phyloP scores from a whole-genome alignment of 2,797 vertebrate genomes.

The Tolypeutes matacus region DNA sequence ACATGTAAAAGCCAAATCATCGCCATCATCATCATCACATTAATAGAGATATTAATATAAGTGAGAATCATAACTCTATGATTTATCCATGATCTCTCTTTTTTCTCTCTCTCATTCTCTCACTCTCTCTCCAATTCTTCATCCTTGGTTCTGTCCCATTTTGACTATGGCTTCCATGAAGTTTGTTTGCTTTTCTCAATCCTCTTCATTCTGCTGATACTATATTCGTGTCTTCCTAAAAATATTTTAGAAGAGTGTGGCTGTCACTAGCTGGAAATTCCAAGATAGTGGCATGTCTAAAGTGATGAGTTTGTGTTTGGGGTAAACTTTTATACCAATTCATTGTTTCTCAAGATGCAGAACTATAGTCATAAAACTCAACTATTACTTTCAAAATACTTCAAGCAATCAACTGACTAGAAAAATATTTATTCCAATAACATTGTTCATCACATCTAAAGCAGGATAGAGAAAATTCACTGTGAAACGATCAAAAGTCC shows the following conservation, averaged over 20 bases:
- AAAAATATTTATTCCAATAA: background rate
- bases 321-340: background rate
- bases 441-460: background rate
- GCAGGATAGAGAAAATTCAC: background rate
- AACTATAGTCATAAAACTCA: background rate
- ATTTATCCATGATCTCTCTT: background rate
- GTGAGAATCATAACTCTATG: background rate
- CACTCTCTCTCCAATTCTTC: background rate
- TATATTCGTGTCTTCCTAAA: background rate
- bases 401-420: background rate
- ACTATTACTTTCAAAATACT: background rate
- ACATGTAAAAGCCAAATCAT: background rate
- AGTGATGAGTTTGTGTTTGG: background rate
- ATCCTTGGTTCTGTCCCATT: rapidly evolving
- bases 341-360: background rate
- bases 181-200: background rate
- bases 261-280: background rate
- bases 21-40: background rate
- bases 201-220: background rate
- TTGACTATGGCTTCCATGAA: background rate
- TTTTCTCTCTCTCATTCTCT: background rate
- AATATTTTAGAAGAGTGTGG: no score
- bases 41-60: background rate
- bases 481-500: background rate
- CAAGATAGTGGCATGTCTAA: background rate